Base-by-base conservation (phyloP, 2,888 invertebrate genomes). In the Danaus chrysippus region DNA sequence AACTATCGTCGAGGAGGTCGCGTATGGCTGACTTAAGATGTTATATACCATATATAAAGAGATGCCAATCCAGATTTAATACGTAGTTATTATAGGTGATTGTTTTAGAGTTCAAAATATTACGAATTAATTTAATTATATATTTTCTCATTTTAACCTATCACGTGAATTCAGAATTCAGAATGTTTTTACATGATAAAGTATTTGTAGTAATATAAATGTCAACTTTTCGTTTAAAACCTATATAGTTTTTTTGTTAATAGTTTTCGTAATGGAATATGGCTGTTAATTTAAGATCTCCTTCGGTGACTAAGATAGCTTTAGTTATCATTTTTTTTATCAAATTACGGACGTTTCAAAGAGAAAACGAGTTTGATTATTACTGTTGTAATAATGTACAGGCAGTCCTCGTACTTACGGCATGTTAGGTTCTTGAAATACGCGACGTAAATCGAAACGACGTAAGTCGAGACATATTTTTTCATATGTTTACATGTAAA, bases 1-100 rank as follows among this genome's bases (percentile, higher is more conserved):
- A 73, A 91, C 91, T 42, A 87, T 91, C 54, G 86, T 84, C 0
- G 91, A 91, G 64, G 91, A 91, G 69, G 87, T 86, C 17, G 86
- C 86, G 0, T 86, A 85, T 63, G 88, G 87, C 46, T 90, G 86
- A 88, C 70, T 41, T 10, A 12, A 15, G 10, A 11, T 8, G n/a
- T 11, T 43, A 1, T 11, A 3, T 11, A 19, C 13, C 13, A 42
- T 10, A 43, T 42, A 52, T 15, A 52, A 13, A 43, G n/a, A n/a
- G 13, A 58, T 13, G 54, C 23, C 49, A 17, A 49, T 9, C 3
- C 17, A 17, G 17, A 10, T 17, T 3, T 34, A 34, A 49, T 49
- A 49, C 11, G 11, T 10, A 49, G 3, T 49, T 49, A 49, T 17
- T 10, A 17, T 2, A 17, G 10, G n/a, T 49, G 17, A 49, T 49